Percentiles rank a stretch among this genome's conserved stretches.
Conservation (phyloP, 2,888 invertebrate genomes). For the Biston stratarius region DNA sequence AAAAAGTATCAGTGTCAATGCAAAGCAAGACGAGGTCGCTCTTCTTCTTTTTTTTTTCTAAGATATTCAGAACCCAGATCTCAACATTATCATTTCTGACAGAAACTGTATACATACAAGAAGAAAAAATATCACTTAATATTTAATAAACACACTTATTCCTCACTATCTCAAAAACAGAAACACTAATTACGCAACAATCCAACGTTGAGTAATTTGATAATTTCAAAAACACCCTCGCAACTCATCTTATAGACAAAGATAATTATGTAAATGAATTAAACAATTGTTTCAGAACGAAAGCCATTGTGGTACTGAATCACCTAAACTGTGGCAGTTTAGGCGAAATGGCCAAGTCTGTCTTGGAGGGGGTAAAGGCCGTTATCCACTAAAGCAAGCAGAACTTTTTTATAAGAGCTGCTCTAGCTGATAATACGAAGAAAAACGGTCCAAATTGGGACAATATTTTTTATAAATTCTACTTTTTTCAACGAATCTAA, state of each 20-base stretch:
- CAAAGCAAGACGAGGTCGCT: no score
- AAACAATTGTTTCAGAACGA: conserved; percentile 45
- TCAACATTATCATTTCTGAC: no score
- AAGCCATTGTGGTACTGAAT: conserved; percentile 42
- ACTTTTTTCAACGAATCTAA: no score
- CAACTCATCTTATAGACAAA: conserved; percentile 28
- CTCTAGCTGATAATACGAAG: no score
- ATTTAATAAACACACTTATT: neutral
- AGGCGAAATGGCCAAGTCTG: conserved; percentile 36
- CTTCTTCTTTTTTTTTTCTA: no score
- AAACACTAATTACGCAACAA: conserved; percentile 2
- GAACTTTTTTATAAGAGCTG: no score
- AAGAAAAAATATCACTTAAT: no score
- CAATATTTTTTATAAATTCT: no score
- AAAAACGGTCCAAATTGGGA: no score
- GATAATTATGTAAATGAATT: conserved; percentile 49
- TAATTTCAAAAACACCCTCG: conserved; percentile 12
- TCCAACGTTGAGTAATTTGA: neutral
- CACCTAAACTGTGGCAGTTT: conserved; percentile 41
- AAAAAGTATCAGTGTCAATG: no score
- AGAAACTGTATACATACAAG: no score
- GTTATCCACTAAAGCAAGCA: neutral
- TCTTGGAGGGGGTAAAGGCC: conserved; percentile 16
- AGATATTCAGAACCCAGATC: no score
- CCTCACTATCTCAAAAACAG: conserved; percentile 8